Percentiles rank a stretch among this genome's conserved stretches.
Evolutionary conservation across 2,113 vertebrate genomes (phyloP).

Genomic region (Chrysochloris asiatica): DNA sequence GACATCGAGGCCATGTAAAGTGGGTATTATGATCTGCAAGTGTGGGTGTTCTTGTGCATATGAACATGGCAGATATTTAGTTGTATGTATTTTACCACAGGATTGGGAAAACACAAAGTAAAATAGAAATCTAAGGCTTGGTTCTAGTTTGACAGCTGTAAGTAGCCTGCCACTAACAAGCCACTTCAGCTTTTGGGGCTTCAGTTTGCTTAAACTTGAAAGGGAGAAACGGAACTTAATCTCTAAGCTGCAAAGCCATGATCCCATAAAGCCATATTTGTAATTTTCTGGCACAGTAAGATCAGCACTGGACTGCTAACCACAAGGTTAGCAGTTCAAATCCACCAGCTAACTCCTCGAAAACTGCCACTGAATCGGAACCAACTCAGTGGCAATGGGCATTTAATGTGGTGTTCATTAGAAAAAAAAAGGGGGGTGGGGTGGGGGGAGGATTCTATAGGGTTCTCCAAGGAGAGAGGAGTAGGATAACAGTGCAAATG

Average conservation of each 20-base stretch:
- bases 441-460: background rate
- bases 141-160: background rate
- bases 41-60: too few species aligned
- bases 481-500: background rate
- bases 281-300: background rate
- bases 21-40: too few species aligned
- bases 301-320: too few species aligned
- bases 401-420: background rate
- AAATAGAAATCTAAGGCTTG: background rate
- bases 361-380: too few species aligned
- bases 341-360: too few species aligned
- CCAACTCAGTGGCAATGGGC: too few species aligned
- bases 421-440: too few species aligned
- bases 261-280: background rate
- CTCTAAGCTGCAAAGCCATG: slow-evolving; percentile 2
- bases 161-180: background rate
- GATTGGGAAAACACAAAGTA: background rate
- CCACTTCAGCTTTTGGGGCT: background rate
- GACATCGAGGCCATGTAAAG: too few species aligned
- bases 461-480: background rate
- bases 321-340: too few species aligned
- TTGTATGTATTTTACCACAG: background rate
- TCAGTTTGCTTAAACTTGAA: slow-evolving; percentile 42
- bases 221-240: slow-evolving; percentile 18
- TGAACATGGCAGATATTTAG: background rate